Percentiles rank a stretch among this genome's conserved stretches.
Conservation (phyloP, 2,888 invertebrate species). For the Aspidiotus destructor region DNA sequence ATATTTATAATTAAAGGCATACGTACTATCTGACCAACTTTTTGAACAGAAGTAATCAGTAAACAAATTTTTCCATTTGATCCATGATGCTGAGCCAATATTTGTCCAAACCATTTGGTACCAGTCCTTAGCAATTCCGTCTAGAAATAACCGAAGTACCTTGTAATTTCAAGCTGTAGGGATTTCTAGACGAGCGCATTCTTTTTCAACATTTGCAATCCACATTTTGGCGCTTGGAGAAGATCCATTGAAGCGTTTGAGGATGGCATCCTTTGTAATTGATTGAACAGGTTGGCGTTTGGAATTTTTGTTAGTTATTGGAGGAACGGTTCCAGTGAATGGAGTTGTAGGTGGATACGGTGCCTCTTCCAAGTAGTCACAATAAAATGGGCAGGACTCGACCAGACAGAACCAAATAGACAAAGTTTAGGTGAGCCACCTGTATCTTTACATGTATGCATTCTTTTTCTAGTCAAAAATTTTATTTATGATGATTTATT, state of each 20-base stretch:
- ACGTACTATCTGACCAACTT: slow-evolving; percentile 7
- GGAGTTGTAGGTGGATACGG: not conserved
- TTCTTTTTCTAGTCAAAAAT: too few relatives aligned
- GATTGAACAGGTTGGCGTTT: not conserved
- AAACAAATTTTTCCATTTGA: slow-evolving; percentile 7
- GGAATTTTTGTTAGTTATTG: too few relatives aligned
- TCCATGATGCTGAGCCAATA: not conserved
- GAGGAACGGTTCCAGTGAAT: too few relatives aligned
- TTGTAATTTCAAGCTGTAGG: not conserved
- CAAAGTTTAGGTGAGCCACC: too few relatives aligned
- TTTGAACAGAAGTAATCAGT: not conserved
- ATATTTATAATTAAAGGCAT: slow-evolving; percentile 11
- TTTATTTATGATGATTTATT: too few relatives aligned
- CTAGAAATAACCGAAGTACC: not conserved
- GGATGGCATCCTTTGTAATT: slow-evolving; percentile 4
- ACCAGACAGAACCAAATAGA: too few relatives aligned
- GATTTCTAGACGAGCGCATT: slow-evolving; percentile 9
- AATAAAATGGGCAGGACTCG: too few relatives aligned
- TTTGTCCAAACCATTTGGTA: slow-evolving; percentile 3
- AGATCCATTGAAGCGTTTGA: slow-evolving; percentile 4
- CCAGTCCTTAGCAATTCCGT: slow-evolving; percentile 7
- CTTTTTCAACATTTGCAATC: not conserved
- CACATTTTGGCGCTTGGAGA: slow-evolving; percentile 7
- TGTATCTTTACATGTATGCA: too few relatives aligned
- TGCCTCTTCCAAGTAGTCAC: too few relatives aligned